phyloP scores from a whole-genome alignment of 2,888 invertebrate genomes.

The Galerucella nymphaeae region DNA sequence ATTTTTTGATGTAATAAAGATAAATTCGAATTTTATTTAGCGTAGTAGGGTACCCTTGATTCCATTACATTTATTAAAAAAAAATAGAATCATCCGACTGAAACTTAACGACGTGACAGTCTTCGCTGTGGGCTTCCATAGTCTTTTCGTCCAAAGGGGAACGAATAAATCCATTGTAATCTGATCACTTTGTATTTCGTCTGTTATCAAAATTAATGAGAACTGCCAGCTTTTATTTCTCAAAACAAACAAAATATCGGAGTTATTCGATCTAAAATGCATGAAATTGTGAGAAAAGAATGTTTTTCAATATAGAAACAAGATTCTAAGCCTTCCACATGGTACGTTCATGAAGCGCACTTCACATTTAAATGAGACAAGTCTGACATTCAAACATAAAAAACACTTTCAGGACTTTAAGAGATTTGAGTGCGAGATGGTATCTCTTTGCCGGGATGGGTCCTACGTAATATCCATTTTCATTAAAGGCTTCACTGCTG shows the following conservation, averaged over 20 bases:
- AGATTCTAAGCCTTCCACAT: background rate
- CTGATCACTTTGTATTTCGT: too few relatives aligned
- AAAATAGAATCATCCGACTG: conserved; percentile 38
- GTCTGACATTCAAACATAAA: conserved; percentile 62
- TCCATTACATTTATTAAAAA: conserved; percentile 34
- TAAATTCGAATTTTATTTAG: conserved; percentile 35
- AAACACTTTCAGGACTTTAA: conserved; percentile 59
- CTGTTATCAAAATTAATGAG: too few relatives aligned
- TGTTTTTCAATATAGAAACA: too few relatives aligned
- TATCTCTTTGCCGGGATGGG: conserved; percentile 54
- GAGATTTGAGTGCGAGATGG: conserved; percentile 51
- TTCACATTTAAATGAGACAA: conserved; percentile 62
- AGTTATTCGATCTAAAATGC: too few relatives aligned
- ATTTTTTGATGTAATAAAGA: conserved; percentile 36
- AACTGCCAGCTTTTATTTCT: too few relatives aligned
- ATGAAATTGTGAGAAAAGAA: too few relatives aligned
- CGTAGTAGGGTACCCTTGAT: conserved; percentile 30
- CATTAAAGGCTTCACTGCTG: conserved; percentile 60
- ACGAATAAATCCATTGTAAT: too few relatives aligned
- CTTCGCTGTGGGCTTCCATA: conserved; percentile 53
- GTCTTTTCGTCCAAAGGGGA: background rate
- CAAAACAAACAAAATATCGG: too few relatives aligned
- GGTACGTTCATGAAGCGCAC: background rate
- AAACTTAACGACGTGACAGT: conserved; percentile 57
- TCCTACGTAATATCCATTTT: conserved; percentile 58